These are phyloP conservation scores for Endomychus coccineus DNA, from an alignment of 2,888 invertebrate species.

Conservation along the genomic window DNA sequence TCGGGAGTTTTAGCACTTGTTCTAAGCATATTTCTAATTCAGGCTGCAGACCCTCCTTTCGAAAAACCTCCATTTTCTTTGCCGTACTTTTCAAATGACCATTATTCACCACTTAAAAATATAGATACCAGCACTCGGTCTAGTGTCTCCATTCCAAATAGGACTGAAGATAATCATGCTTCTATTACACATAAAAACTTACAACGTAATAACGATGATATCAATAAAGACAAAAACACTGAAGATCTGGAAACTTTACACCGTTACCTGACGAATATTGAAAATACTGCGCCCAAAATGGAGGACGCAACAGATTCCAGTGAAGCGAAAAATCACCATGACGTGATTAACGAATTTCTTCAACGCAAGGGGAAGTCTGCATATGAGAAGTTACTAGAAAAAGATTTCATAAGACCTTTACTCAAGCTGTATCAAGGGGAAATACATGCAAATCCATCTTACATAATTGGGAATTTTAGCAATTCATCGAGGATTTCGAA, in stretches of 20 bases:
- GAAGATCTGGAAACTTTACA: constrained; percentile 29
- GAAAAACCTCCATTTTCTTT: constrained; percentile 28
- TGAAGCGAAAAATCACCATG: constrained; percentile 8
- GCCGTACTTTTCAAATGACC: constrained; percentile 17
- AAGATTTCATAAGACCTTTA: constrained; percentile 38
- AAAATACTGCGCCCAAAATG: constrained; percentile 22
- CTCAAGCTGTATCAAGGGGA: constrained; percentile 34
- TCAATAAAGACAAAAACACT: constrained; percentile 18
- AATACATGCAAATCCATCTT: constrained; percentile 26
- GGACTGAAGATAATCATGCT: too few species aligned
- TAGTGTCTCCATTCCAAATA: too few species aligned
- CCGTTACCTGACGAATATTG: constrained; percentile 28
- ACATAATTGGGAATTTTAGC: constrained; percentile 23
- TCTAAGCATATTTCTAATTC: constrained; percentile 41
- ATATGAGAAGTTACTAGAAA: constrained; percentile 37
- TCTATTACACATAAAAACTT: too few species aligned
- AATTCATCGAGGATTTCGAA: constrained; percentile 31
- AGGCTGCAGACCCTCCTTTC: constrained; percentile 41
- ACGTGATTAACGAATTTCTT: constrained; percentile 30
- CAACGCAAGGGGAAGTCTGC: constrained; percentile 33
- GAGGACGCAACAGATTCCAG: constrained; percentile 6
- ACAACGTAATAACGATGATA: too few species aligned
- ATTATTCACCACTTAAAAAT: constrained; percentile 7
- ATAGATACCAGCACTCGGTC: constrained; percentile 8
- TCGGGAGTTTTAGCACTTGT: constrained; percentile 40